Percentiles rank a stretch among this genome's conserved stretches.
These are phyloP conservation scores for Eremophila alpestris DNA, from an alignment of 2,797 vertebrate genomes.

Conservation along the genomic window DNA sequence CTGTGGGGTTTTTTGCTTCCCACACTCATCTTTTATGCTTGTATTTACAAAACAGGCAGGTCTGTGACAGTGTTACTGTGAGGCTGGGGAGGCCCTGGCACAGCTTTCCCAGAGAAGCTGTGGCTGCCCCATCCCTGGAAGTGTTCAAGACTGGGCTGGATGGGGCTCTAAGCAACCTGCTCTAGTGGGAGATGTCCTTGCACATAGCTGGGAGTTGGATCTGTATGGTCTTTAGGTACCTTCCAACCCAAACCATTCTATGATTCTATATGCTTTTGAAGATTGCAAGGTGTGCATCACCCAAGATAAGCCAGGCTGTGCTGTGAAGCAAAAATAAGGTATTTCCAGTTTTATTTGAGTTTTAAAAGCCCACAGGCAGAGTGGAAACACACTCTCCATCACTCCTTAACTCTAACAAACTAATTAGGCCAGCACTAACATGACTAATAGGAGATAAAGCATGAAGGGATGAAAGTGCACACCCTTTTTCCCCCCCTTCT, in stretches of 20 bases:
- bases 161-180: background rate
- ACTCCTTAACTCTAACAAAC: background rate
- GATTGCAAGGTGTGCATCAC: background rate
- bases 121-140: background rate
- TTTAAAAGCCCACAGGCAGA: background rate
- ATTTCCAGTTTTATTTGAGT: background rate
- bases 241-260: background rate
- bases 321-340: background rate
- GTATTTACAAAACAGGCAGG: background rate
- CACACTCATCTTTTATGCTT: background rate
- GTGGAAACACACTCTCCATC: background rate
- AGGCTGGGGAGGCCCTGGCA: background rate
- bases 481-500: rapidly evolving
- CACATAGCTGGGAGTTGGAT: background rate
- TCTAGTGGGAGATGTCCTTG: background rate
- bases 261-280: background rate
- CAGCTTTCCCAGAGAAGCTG: background rate
- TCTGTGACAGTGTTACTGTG: background rate
- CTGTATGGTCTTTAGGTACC: background rate
- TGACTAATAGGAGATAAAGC: background rate
- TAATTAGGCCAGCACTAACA: background rate
- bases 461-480: background rate
- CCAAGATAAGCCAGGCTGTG: background rate
- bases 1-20: background rate
- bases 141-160: background rate